A percentile compares a stretch with the other conserved stretches of the same genome.
These are phyloP conservation scores for Pseudomyrmex dendroicus DNA, from an alignment of 1,140 invertebrate species.

Conservation along the genomic window DNA sequence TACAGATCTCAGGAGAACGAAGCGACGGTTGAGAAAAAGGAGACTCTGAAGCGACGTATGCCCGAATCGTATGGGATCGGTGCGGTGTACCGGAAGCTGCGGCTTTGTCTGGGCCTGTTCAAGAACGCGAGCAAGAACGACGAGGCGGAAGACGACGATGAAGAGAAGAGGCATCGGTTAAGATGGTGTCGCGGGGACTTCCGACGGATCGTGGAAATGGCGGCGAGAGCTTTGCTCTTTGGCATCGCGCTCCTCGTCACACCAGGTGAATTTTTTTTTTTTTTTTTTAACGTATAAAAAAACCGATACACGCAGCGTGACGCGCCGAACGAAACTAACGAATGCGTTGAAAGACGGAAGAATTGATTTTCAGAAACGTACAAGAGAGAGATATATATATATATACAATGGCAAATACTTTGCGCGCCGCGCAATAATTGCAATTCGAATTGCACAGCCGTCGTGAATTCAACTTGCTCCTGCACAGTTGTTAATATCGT, in stretches of 20 bases:
- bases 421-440: too few relatives aligned
- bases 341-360: too few relatives aligned
- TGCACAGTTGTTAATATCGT: constrained; percentile 4
- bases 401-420: not conserved
- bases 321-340: too few relatives aligned
- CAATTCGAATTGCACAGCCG: too few relatives aligned
- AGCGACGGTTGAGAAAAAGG: constrained; percentile 69
- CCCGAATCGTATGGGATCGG: constrained; percentile 58
- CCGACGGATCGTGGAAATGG: constrained; percentile 80
- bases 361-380: too few relatives aligned
- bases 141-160: constrained; percentile 58
- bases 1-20: constrained; percentile 70
- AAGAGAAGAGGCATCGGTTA: constrained; percentile 77
- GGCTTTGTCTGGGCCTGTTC: constrained; percentile 59
- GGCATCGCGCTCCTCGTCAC: constrained; percentile 82
- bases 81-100: constrained; percentile 64
- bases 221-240: constrained; percentile 80
- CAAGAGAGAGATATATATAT: too few relatives aligned
- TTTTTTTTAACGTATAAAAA: too few relatives aligned
- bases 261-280: constrained; percentile 75
- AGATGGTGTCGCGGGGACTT: constrained; percentile 79
- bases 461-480: not conserved
- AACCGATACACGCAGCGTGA: too few relatives aligned
- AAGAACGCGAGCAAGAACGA: constrained; percentile 64
- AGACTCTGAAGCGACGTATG: constrained; percentile 68